A percentile compares a stretch with the other conserved stretches of the same genome.
Evolutionary conservation across 2,797 vertebrate species (phyloP).

Genomic region (Poeciliopsis presidionis): DNA sequence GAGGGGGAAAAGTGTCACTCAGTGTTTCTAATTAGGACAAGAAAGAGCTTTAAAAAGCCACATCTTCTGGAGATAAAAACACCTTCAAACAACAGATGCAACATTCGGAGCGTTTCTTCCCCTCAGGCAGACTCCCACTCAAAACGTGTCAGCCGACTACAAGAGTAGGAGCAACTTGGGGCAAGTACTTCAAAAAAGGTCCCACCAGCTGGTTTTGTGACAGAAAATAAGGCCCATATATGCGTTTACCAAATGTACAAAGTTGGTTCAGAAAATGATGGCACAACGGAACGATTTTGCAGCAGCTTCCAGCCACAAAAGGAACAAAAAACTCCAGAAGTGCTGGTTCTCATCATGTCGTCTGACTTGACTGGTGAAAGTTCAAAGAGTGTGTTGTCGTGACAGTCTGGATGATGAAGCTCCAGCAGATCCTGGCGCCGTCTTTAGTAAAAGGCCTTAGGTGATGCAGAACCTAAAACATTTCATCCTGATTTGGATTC

Average conservation of each 20-base stretch:
- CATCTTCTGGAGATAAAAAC: constrained; percentile 40
- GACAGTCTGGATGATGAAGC: neutral
- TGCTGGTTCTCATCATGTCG: constrained; percentile 1
- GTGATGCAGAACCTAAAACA: neutral
- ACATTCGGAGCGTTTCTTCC: constrained; percentile 33
- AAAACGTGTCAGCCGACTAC: constrained; percentile 55
- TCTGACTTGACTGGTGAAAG: neutral
- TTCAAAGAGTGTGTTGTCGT: neutral
- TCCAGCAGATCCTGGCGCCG: neutral
- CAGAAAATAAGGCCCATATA: constrained; percentile 28
- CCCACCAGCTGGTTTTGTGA: constrained; percentile 39
- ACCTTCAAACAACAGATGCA: constrained; percentile 58
- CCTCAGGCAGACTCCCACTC: constrained; percentile 63
- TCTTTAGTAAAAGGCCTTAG: neutral
- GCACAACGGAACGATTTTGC: constrained; percentile 27
- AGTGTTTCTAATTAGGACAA: constrained; percentile 55
- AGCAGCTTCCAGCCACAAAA: constrained; percentile 25
- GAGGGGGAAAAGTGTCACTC: constrained; percentile 45
- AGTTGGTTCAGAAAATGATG: constrained; percentile 18
- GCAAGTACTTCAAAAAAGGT: constrained; percentile 53
- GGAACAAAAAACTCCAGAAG: neutral
- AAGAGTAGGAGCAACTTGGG: constrained; percentile 51
- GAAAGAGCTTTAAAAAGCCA: constrained; percentile 24
- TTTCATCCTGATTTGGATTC: neutral
- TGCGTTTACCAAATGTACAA: constrained; percentile 31